Evolutionary conservation across 2,797 vertebrate genomes (phyloP).

Genomic region (Gallirallus australis): DNA sequence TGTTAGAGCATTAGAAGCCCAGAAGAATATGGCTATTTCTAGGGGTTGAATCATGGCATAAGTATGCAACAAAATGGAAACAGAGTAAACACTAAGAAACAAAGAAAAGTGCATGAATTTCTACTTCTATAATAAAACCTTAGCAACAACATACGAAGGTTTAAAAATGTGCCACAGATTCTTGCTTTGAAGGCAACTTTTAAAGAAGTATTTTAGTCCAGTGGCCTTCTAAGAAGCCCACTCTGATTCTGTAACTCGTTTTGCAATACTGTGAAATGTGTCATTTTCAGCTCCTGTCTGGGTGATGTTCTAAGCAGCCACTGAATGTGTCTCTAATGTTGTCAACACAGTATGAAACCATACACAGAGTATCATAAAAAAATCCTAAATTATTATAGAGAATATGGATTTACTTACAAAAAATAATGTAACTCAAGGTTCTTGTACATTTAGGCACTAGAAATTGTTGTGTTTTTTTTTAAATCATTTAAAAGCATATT

Average conservation of each 20-base stretch:
- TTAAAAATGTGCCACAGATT: not conserved
- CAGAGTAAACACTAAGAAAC: constrained; percentile 44
- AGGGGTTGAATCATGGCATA: constrained; percentile 15
- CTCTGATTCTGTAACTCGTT: not conserved
- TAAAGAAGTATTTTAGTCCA: not conserved
- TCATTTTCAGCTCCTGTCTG: not conserved
- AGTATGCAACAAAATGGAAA: constrained; percentile 64
- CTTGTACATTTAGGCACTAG: not conserved
- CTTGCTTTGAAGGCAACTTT: not conserved
- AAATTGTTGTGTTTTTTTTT: no score
- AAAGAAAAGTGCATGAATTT: constrained; percentile 12
- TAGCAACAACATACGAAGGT: not conserved
- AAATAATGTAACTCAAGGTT: not conserved
- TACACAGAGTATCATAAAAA: not conserved
- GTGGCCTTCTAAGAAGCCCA: not conserved
- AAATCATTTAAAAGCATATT: not conserved
- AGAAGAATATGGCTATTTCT: constrained; percentile 53
- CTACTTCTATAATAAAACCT: not conserved
- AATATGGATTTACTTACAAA: not conserved
- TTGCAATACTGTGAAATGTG: not conserved
- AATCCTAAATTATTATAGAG: not conserved
- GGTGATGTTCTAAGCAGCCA: not conserved
- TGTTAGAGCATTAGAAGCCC: not conserved
- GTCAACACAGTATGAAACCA: not conserved
- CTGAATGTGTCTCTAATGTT: not conserved